A percentile compares a stretch with the other conserved stretches of the same genome.
Evolutionary conservation across 1,140 invertebrate genomes (phyloP).

Genomic region (Lasaia peninsularis): DNA sequence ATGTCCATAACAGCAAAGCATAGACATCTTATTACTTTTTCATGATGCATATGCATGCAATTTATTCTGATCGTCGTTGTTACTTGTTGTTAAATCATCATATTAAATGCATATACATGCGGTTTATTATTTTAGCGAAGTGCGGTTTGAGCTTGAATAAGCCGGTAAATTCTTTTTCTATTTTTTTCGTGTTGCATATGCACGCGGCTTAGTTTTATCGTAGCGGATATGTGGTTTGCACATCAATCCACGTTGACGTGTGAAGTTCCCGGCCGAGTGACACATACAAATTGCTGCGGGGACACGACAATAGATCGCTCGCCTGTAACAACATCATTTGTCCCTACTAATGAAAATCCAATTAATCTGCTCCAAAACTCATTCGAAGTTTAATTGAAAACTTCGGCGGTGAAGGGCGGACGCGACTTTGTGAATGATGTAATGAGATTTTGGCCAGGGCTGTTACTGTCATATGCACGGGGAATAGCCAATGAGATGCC

Average conservation of each 20-base stretch:
- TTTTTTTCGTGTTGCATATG: not conserved
- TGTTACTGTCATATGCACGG: constrained; percentile 61
- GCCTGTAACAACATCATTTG: constrained; percentile 72
- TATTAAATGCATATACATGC: no score
- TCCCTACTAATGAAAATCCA: constrained; percentile 74
- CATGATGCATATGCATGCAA: no score
- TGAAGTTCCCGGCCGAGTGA: constrained; percentile 54
- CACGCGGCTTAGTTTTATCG: not conserved
- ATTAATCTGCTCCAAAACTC: constrained; percentile 73
- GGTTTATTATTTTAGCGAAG: no score
- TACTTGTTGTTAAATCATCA: no score
- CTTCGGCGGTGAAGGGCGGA: constrained; percentile 53
- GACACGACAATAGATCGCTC: constrained; percentile 60
- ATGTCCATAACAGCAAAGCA: no score
- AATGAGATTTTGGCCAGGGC: constrained; percentile 64
- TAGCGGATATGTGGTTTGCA: constrained; percentile 12
- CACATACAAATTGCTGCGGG: constrained; percentile 57
- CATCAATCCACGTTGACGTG: constrained; percentile 41
- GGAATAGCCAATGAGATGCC: constrained; percentile 39
- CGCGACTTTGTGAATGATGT: constrained; percentile 61
- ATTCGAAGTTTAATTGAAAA: constrained; percentile 76
- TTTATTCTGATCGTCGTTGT: no score
- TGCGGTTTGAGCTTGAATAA: no score
- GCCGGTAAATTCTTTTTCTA: no score
- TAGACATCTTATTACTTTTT: no score